phyloP scores from a whole-genome alignment of 35 echinoderm and acorn worm genomes.

The Lytechinus pictus region DNA sequence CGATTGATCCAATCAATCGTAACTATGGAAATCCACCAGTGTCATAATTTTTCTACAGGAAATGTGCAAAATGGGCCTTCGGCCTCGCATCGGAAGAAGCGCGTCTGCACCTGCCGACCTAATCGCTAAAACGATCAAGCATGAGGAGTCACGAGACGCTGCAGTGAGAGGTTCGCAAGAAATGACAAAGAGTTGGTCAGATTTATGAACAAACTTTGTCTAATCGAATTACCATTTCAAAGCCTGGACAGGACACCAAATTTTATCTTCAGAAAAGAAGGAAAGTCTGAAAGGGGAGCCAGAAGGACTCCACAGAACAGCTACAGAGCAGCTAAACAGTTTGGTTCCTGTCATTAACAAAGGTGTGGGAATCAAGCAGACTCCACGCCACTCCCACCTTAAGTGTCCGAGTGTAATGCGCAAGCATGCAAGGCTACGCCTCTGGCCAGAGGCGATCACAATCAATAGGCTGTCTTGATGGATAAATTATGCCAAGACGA shows the following conservation, averaged over 20 bases:
- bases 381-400: background rate
- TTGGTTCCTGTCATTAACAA: constrained; percentile 36
- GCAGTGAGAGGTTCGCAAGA: background rate
- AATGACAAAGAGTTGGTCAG: background rate
- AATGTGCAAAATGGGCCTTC: background rate
- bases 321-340: background rate
- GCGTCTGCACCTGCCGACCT: background rate
- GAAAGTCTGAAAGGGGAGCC: too few relatives aligned
- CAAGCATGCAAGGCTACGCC: too few relatives aligned
- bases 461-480: constrained; percentile 36
- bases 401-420: too few relatives aligned
- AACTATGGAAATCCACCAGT: too few relatives aligned
- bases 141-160: background rate
- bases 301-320: background rate
- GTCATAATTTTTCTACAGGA: too few relatives aligned
- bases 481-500: background rate
- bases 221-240: background rate
- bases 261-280: background rate
- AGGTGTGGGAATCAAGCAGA: background rate
- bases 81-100: background rate
- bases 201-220: background rate
- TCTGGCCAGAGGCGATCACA: background rate
- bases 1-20: too few relatives aligned
- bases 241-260: background rate
- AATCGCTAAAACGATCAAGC: background rate